Evolutionary conservation across 2,888 invertebrate species (phyloP).

Genomic region (Suillia variegata): DNA sequence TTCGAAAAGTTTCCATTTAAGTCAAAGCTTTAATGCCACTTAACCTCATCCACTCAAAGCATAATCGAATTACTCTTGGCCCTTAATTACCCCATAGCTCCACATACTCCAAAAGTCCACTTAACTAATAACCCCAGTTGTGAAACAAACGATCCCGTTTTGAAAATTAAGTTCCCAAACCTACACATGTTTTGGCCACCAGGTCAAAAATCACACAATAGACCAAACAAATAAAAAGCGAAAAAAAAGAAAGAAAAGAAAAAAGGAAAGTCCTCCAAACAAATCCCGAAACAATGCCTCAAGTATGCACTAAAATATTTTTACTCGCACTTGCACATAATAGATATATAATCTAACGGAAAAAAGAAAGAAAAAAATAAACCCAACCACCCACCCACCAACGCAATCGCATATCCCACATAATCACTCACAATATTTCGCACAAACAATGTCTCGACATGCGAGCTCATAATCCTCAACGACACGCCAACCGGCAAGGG

Average conservation of each 20-base stretch:
- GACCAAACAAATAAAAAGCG: not conserved
- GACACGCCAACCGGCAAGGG: not conserved
- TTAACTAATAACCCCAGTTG: constrained; percentile 1
- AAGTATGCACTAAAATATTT: constrained; percentile 15
- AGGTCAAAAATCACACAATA: not conserved
- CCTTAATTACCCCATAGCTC: no score
- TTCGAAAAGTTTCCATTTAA: no score
- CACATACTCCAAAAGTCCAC: constrained; percentile 1
- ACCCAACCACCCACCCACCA: not conserved
- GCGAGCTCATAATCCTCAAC: not conserved
- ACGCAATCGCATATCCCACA: not conserved
- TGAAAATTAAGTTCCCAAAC: no score
- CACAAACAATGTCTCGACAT: not conserved
- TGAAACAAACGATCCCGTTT: not conserved
- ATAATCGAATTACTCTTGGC: no score
- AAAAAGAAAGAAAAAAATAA: not conserved
- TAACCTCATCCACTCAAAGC: no score
- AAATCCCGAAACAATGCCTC: constrained; percentile 3
- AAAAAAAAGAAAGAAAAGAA: not conserved
- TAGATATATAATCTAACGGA: not conserved
- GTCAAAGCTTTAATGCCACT: no score
- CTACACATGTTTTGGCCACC: not conserved
- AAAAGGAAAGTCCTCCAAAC: not conserved
- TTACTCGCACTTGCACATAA: constrained; percentile 14
- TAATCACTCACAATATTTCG: not conserved